These are phyloP conservation scores for Micrasema longulum DNA, from an alignment of 1,140 invertebrate species.

Conservation along the genomic window DNA sequence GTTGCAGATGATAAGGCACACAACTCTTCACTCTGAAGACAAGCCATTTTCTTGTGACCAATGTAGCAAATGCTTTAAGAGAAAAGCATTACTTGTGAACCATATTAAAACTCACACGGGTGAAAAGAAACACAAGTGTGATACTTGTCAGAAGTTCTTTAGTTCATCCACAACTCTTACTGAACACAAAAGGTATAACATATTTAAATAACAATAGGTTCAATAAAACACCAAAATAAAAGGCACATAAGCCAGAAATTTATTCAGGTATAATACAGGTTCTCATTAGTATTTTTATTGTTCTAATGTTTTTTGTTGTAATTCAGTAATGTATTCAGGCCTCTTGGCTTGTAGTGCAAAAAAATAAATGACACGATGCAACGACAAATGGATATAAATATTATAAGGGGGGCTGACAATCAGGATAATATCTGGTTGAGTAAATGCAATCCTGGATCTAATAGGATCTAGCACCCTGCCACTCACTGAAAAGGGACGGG, in stretches of 20 bases:
- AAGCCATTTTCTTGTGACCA: slow-evolving; percentile 57
- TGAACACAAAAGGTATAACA: slow-evolving; percentile 43
- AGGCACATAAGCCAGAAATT: background rate
- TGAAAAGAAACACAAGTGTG: slow-evolving; percentile 44
- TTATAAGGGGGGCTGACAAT: background rate
- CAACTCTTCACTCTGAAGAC: slow-evolving; percentile 41
- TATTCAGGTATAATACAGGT: background rate
- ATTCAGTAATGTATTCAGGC: background rate
- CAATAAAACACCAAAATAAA: background rate
- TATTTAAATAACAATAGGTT: background rate
- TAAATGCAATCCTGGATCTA: background rate
- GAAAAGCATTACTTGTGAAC: slow-evolving; percentile 61
- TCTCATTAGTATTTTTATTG: background rate
- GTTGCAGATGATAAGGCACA: slow-evolving; percentile 41
- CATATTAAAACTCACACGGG: slow-evolving; percentile 47
- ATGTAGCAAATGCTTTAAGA: slow-evolving; percentile 56
- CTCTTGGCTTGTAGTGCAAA: background rate
- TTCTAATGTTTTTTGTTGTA: background rate
- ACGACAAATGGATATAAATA: background rate
- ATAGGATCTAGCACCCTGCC: no score
- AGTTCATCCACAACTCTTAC: slow-evolving; percentile 35
- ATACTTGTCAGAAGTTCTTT: slow-evolving; percentile 43
- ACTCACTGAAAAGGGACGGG: no score
- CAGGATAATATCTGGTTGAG: background rate
- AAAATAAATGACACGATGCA: background rate